Conservation (phyloP, 1,140 invertebrate genomes). For the Ostrea edulis region DNA sequence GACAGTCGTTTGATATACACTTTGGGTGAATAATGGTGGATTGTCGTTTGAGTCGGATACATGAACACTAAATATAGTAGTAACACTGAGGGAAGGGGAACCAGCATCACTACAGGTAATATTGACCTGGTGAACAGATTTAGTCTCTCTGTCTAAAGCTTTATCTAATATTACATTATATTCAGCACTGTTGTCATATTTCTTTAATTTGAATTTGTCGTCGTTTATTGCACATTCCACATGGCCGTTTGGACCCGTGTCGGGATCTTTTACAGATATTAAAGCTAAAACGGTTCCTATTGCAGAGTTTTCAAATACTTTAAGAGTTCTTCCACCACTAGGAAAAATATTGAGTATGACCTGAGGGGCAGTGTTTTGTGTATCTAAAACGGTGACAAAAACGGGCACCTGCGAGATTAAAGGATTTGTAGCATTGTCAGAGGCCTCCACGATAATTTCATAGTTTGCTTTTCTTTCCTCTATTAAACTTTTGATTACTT, state of each 20-base stretch:
- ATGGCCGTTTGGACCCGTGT: conserved; percentile 66
- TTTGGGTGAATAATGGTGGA: conserved; percentile 87
- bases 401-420: conserved; percentile 96
- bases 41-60: conserved; percentile 96
- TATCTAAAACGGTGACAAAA: conserved; percentile 85
- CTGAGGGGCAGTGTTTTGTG: conserved; percentile 76
- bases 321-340: conserved; percentile 83
- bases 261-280: conserved; percentile 67
- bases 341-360: conserved; percentile 56
- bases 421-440: conserved; percentile 91
- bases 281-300: conserved; percentile 68
- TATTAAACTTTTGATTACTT: conserved; percentile 54
- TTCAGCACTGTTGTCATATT: conserved; percentile 40
- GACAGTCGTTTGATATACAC: conserved; percentile 86
- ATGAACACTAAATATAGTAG: conserved; percentile 83
- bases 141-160: conserved; percentile 60
- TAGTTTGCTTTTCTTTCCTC: conserved; percentile 54
- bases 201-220: conserved; percentile 45
- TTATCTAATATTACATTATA: conserved; percentile 50
- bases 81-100: conserved; percentile 58
- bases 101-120: conserved; percentile 63
- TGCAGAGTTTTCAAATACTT: conserved; percentile 75
- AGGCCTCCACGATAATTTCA: conserved; percentile 92
- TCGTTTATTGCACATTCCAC: conserved; percentile 64
- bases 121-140: conserved; percentile 52